Base-by-base conservation (phyloP, 2,113 vertebrate genomes). In the Helogale parvula region DNA sequence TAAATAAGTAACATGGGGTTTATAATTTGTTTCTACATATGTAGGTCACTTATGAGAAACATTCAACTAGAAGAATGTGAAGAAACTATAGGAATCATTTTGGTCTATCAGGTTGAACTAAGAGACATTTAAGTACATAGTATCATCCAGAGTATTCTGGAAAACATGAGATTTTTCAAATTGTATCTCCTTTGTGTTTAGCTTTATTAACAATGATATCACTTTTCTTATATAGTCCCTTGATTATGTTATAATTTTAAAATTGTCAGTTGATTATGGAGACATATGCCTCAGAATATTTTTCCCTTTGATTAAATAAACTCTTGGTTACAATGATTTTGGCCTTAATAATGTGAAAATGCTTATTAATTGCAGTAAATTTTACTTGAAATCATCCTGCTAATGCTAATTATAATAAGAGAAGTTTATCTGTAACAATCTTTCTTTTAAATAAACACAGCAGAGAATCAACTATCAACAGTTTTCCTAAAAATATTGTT, bases 391-490 rank as follows among this genome's bases (percentile, higher is more conserved):
- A 81, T 90, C 35, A 94, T 47, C 41, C 19, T 93, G 23, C 54
- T 92, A 96, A 93, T 94, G 89, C 21, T 96, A 96, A 98, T 97
- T 93, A 81, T 87, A 96, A 41, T 35, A 90, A 82, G 23, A 87
- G 23, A 60, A 69, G 5, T 83, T 31, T 68, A 68, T 81, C 74
- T 82, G 21, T 6, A 77, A 10, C 93, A 90, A 94, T 14, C 6
- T 54, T 95, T 80, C 14, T 90, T 69, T 86, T 2, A 91, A 77
- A 90, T 68, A 85, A 95, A 71, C 8, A n/a, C 11, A 88, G 47
- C 38, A 93, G 76, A 91, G 3, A 41, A 82, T 35, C 63, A 47
- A 4, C 29, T 65, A 54, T 81, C 47, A 96, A 52, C 13, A 90
- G 15, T 96, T 96, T 90, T 71, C 11, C 27, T 52, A 16, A 6